Evolutionary conservation across 2,113 vertebrate species (phyloP), one percentile per base, ranked within the genome.

Genomic region (Eudyptes chrysolophus): DNA sequence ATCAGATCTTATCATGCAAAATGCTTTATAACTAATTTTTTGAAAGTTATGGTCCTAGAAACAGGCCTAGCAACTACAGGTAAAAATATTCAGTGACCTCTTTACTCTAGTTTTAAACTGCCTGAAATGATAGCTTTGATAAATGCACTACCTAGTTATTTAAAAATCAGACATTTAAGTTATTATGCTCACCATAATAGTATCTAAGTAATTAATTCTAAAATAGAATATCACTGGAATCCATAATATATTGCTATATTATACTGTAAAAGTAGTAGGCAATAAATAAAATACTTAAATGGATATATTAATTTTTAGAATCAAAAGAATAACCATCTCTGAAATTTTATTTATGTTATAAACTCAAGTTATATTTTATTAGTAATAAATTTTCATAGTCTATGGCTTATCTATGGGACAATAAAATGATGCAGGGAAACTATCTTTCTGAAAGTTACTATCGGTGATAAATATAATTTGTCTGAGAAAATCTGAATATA

Each of bases 281-380:
- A 84, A 78, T 75, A 95, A 92, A 78, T 92, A 19, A 84, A 79
- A 95, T 72, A 57, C 21, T 92, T 88, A 81, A 87, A 84, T 54
- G 16, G 15, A 46, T 72, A 68, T 54, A 85, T 92, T 72, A 87
- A 69, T 32, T 92, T 94, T 97, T 83, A 74, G 21, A 86, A 70
- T 80, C 29, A 82, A 89, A 95, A 91, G 29, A 84, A 68, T 84
- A 90, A 80, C 64, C 6, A 6, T 32, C 27, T 79, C 61, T 69
- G 48, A 89, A 83, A 70, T 71, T 74, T 93, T 92, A 95, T 97
- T 96, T 90, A 70, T 83, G 29, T 64, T 89, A 92, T 89, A 92
- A 97, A 87, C 27, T 40, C 57, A 81, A 58, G 19, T 36, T 75
- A 21, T 3, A 69, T 87, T 94, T 91, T 72, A 78, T 72, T 96